Evolutionary conservation across 2,113 vertebrate species (phyloP), one percentile per base, ranked within the genome.

Genomic region (Hippolais icterina): DNA sequence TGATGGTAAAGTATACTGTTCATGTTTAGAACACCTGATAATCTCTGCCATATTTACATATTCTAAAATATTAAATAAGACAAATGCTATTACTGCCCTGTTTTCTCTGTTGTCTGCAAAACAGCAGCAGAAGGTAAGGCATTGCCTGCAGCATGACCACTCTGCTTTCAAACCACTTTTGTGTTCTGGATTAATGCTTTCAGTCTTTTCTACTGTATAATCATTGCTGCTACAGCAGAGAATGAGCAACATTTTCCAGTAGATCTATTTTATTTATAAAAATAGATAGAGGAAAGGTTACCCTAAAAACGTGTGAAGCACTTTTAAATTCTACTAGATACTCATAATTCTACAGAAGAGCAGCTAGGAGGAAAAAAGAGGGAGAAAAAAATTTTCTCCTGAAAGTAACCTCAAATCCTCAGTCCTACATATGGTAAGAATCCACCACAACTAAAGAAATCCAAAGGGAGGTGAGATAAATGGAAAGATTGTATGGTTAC

Each of bases 101-200:
- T 84, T 94, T 95, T 94, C 63, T 79, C 57, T 89, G 53, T 57
- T 88, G 66, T 87, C 63, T 91, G 70, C 80, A 87, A 82, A 94
- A 95, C 86, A 89, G 77, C 89, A 95, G 95, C 94, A 96, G 95
- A 95, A 93, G 91, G 91, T 95, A 95, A 94, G 77, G 69, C 80
- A 94, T 89, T 52, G 96, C 93, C 95, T 97, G 81, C 89, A 96
- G 94, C 94, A 93, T 49, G 93, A 87, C 74, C 77, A 79, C 83
- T 86, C 74, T 94, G 93, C 81, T 94, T 90, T 91, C 91, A 94
- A 90, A 94, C 12, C 69, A 87, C 72, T 97, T 95, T 42, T 91
- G 56, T 93, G 65, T 87, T 95, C 83, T 92, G 83, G 87, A 95
- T 91, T 96, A 96, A 96, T 82, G 80, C 83, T 95, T 94, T 84